Base-by-base conservation (phyloP, 2,888 invertebrate genomes). In the Rhogogaster chlorosoma region DNA sequence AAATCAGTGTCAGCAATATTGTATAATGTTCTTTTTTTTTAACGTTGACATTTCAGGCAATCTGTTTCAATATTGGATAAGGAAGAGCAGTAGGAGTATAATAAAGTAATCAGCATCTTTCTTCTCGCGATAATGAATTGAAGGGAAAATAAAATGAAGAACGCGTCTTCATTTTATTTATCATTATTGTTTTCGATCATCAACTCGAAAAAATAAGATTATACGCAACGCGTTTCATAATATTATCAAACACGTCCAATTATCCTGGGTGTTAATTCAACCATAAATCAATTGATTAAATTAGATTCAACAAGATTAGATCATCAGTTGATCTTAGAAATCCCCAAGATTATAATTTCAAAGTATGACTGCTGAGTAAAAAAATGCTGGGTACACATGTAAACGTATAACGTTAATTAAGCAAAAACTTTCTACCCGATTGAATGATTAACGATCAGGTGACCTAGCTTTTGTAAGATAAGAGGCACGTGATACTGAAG, bases 401-500 rank as follows among this genome's bases (percentile, higher is more conserved):
- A 18, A 18, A 70, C 6, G 29, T 32, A 29, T n/a, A 18, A 29
- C 0, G 18, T 77, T 77, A 53, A 77, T 77, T 77, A 9, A 49
- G n/a, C 77, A 9, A 49, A 77, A 77, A 53, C 53, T 77, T 77
- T 77, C 26, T 32, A 53, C 53, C 77, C 32, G 77, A 77, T 32
- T 53, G 45, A 53, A 18, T 49, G 77, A 77, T 49, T 36, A 29
- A 53, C 53, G 32, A 53, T 77, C 77, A 77, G 77, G 77, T 77
- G 77, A 77, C 49, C 29, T 53, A 10, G 32, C 32, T 26, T 67
- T 32, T 53, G n/a, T 53, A 18, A 77, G 77, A 77, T 77, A 77
- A 77, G 77, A 77, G 53, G 10, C 77, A 77, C 77, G 77, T 77
- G 77, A 77, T 77, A 32, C 0, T 75, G 49, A 75, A 36, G 22